Base-by-base conservation (phyloP, 2,113 vertebrate genomes). In the Carassius gibelio region DNA sequence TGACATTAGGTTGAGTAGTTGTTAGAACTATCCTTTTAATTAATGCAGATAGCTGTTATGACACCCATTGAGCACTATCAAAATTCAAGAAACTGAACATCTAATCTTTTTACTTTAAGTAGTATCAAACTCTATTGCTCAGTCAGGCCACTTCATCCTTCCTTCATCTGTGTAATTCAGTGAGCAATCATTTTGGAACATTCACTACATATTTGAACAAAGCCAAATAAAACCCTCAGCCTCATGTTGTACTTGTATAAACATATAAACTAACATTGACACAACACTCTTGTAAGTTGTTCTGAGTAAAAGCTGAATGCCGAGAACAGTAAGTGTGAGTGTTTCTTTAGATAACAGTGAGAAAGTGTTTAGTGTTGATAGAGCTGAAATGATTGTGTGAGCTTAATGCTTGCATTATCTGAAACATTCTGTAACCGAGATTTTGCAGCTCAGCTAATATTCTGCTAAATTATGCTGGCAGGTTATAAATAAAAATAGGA, bases 401-500 rank as follows among this genome's bases (percentile, higher is more conserved):
- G 77, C 36, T 57, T 62, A 75, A n/a, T n/a, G n/a, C n/a, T n/a
- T n/a, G 69, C 55, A 42, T 30, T 83, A 55, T 83, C 68, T 26
- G n/a, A 36, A 59, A 64, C 48, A 55, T 62, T 61, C 55, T 71
- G 68, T 71, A 77, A 14, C 61, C 34, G 30, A 83, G 15, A 57
- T 34, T 66, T 83, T 48, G 76, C 7, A 50, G 45, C 72, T 62
- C 26, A 64, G 8, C 71, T 82, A 77, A 88, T 74, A 77, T 59
- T 77, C 8, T 36, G 59, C 15, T 85, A 74, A 57, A 87, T 69
- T 84, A 30, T 72, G 64, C 42, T 85, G 30, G 11, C 26, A 17
- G 48, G 19, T 59, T 84, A n/a, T 48, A 4, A 84, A 86, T 87
- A 64, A 86, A 89, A 66, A 81, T 74, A 21, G 52, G 71, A 50